Base-by-base conservation (phyloP, 1,140 invertebrate genomes). In the Carposina sasakii region DNA sequence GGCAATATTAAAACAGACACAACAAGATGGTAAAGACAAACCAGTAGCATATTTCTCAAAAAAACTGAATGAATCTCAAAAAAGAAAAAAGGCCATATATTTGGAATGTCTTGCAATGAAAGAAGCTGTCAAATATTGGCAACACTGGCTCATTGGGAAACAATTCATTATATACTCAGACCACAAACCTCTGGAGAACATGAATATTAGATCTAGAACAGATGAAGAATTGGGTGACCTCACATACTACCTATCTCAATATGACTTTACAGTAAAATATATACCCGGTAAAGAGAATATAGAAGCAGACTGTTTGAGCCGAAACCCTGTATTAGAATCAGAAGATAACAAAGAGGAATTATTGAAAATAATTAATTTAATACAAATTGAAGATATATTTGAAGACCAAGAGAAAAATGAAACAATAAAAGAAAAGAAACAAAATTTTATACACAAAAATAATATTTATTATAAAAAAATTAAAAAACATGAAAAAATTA, bases 101-200 rank as follows among this genome's bases (percentile, higher is more conserved):
- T 39, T 65, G 19, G 62, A 63, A 49, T 56, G 56, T 26, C 40
- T 59, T 12, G 50, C 60, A n/a, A 78, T 82, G n/a, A 79, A 74
- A 70, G 76, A 84, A 66, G n/a, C n/a, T n/a, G n/a, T n/a, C n/a
- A n/a, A n/a, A n/a, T n/a, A n/a, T n/a, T 82, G 75, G 71, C 73
- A 78, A 56, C 52, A 76, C 34, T 67, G 60, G 67, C 47, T 83
- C 5, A 72, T 81, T 44, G 70, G 63, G 15, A 78, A 54, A 47
- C 19, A 36, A 52, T 81, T 81, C 42, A 71, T 23, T 36, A 68
- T 79, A 33, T 77, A 52, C 36, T 69, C 75, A 42, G 74, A 79
- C 54, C 73, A 83, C 49, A 81, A 77, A 57, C 71, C 75, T 30
- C 45, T 81, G 43, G 67, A 79, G 55, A 79, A 79, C 21, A 34